phyloP scores from a whole-genome alignment of 2,113 vertebrate species.

The Callopanchax toddi region DNA sequence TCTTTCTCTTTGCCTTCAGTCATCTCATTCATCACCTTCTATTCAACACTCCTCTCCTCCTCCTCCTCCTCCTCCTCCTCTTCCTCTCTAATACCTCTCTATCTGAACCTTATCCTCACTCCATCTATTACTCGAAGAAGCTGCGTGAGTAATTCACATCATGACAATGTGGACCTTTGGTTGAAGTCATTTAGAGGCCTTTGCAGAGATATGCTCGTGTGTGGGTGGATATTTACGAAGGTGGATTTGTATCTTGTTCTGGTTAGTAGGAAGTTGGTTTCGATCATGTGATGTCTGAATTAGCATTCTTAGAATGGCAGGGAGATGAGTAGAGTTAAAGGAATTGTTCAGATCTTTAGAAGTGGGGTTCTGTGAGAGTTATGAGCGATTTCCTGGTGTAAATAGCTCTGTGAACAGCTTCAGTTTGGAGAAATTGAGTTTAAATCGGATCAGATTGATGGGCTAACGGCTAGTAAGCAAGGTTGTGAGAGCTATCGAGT shows the following conservation, averaged over 20 bases:
- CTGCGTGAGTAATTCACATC: slow-evolving; percentile 36
- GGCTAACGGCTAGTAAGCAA: too few species aligned
- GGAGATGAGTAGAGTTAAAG: neutral
- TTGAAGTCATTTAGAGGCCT: slow-evolving; percentile 2
- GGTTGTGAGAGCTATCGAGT: too few species aligned
- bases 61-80: slow-evolving; percentile 29
- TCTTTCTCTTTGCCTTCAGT: slow-evolving; percentile 58
- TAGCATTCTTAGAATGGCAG: slow-evolving; percentile 40
- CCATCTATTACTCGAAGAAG: slow-evolving; percentile 36
- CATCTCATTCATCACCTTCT: slow-evolving; percentile 74
- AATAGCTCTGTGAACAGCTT: too few species aligned
- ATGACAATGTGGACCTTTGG: slow-evolving; percentile 24
- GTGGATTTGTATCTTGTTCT: neutral
- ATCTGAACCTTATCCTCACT: slow-evolving; percentile 29
- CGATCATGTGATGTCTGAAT: slow-evolving; percentile 16
- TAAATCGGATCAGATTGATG: too few species aligned
- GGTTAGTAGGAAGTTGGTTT: slow-evolving; percentile 1
- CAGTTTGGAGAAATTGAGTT: too few species aligned
- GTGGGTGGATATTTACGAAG: slow-evolving; percentile 22
- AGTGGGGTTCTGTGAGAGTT: too few species aligned
- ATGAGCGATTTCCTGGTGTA: too few species aligned
- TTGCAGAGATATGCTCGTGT: slow-evolving; percentile 7
- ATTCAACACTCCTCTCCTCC: slow-evolving; percentile 47
- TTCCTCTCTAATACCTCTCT: slow-evolving; percentile 53
- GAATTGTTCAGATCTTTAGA: neutral